Percentiles rank a stretch among this genome's conserved stretches.
Conservation (phyloP, 1,140 invertebrate genomes). For the Meloidogyne floridensis region DNA sequence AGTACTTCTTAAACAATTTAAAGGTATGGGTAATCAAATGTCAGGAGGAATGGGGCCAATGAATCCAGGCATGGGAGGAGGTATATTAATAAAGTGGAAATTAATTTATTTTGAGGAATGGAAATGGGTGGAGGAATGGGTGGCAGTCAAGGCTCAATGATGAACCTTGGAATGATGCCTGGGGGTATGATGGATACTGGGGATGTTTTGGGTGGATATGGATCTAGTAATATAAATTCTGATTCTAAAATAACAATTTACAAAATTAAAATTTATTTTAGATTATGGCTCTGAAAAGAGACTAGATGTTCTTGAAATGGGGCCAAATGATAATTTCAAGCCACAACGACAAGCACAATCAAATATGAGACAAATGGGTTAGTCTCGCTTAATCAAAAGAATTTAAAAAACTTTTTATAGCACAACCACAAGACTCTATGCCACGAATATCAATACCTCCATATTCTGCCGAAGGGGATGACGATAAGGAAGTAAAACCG, state of each 20-base stretch:
- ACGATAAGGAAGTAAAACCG: conserved; percentile 28
- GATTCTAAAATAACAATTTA: background rate
- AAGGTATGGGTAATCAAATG: background rate
- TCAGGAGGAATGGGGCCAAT: background rate
- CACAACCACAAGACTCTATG: conserved; percentile 7
- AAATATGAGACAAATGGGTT: conserved; percentile 1
- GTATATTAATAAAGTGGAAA: background rate
- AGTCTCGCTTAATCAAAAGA: background rate
- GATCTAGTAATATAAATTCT: background rate
- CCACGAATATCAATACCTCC: conserved; percentile 24
- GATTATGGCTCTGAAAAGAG: background rate
- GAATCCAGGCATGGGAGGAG: background rate
- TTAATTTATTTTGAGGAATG: background rate
- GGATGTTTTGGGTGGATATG: background rate
- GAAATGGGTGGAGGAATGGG: background rate
- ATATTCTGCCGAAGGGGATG: conserved; percentile 17
- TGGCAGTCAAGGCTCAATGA: background rate
- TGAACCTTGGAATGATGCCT: background rate
- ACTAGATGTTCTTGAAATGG: background rate
- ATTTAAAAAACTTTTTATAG: background rate
- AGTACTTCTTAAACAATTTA: background rate
- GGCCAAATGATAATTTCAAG: background rate
- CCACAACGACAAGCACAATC: background rate
- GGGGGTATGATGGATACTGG: background rate
- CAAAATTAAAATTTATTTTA: background rate